phyloP scores from a whole-genome alignment of 2,797 vertebrate species.

The Sternarchorhynchus goeldii region DNA sequence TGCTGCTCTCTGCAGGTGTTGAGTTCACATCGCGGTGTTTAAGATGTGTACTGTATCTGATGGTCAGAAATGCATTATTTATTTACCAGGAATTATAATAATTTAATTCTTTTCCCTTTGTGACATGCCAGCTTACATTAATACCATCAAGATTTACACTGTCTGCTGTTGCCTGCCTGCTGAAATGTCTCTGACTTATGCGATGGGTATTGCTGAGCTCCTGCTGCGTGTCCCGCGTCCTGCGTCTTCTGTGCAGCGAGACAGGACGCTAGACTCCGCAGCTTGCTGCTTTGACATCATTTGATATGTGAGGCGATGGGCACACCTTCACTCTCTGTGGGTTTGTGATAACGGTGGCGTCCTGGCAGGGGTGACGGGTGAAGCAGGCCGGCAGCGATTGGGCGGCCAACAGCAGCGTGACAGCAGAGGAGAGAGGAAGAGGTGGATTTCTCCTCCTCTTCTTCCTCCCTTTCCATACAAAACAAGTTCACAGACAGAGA shows the following conservation, averaged over 20 bases:
- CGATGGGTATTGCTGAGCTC: slow-evolving; percentile 18
- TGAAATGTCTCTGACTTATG: slow-evolving; percentile 44
- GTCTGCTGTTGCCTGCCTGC: neutral
- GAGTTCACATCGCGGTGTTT: too few species aligned
- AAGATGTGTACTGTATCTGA: slow-evolving; percentile 1
- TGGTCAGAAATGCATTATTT: slow-evolving; percentile 13
- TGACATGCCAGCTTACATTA: slow-evolving; percentile 14
- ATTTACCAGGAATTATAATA: slow-evolving; percentile 34
- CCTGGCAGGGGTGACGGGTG: slow-evolving; percentile 40
- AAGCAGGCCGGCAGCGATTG: slow-evolving; percentile 9
- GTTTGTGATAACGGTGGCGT: slow-evolving; percentile 24
- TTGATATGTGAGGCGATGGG: slow-evolving; percentile 32
- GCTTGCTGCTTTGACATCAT: slow-evolving; percentile 36
- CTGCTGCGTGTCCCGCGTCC: slow-evolving; percentile 5
- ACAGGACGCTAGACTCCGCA: slow-evolving; percentile 26
- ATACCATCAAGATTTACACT: slow-evolving; percentile 46
- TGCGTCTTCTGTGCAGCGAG: slow-evolving; percentile 12
- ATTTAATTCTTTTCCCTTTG: slow-evolving; percentile 19
- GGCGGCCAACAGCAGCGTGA: slow-evolving; percentile 38
- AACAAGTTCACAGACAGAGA: neutral
- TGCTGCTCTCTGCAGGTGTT: too few species aligned
- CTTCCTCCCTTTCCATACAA: slow-evolving; percentile 18
- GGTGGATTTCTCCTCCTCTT: slow-evolving; percentile 9
- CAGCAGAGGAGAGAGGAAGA: slow-evolving; percentile 26
- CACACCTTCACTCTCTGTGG: slow-evolving; percentile 11